Evolutionary conservation across 2,797 vertebrate genomes (phyloP).

Genomic region (Pitangus sulphuratus): DNA sequence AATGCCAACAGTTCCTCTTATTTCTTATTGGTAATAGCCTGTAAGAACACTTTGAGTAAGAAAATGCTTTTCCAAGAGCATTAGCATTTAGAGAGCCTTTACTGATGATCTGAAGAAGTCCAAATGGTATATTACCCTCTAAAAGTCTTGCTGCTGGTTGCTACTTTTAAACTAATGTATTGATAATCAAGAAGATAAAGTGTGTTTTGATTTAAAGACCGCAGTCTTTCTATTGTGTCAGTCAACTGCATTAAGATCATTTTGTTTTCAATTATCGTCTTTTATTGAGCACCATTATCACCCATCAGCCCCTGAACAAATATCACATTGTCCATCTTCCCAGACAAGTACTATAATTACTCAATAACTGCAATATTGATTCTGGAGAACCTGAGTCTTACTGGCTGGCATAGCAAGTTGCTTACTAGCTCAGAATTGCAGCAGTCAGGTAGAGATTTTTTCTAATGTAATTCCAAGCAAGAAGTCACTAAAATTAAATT

Average conservation of each 20-base stretch:
- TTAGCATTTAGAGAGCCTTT: slow-evolving; percentile 57
- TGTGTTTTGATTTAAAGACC: slow-evolving; percentile 45
- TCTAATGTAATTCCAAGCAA: slow-evolving; percentile 20
- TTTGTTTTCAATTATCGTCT: slow-evolving; percentile 53
- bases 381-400: slow-evolving; percentile 16
- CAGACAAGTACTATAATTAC: slow-evolving; percentile 53
- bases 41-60: background rate
- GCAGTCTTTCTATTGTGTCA: slow-evolving; percentile 32
- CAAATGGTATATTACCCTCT: slow-evolving; percentile 22
- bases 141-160: slow-evolving; percentile 3
- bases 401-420: slow-evolving; percentile 17
- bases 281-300: slow-evolving; percentile 38
- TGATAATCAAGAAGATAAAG: slow-evolving; percentile 57
- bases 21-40: slow-evolving; percentile 33
- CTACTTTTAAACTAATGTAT: slow-evolving; percentile 47
- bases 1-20: background rate
- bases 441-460: background rate
- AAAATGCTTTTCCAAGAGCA: background rate
- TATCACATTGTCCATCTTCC: slow-evolving; percentile 44
- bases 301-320: slow-evolving; percentile 43
- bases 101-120: background rate
- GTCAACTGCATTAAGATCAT: slow-evolving; percentile 8
- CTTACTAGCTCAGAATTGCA: background rate
- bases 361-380: slow-evolving; percentile 63
- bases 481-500: slow-evolving; percentile 9